Conservation (phyloP, 2,113 vertebrate genomes). For the Manacus vitellinus region DNA sequence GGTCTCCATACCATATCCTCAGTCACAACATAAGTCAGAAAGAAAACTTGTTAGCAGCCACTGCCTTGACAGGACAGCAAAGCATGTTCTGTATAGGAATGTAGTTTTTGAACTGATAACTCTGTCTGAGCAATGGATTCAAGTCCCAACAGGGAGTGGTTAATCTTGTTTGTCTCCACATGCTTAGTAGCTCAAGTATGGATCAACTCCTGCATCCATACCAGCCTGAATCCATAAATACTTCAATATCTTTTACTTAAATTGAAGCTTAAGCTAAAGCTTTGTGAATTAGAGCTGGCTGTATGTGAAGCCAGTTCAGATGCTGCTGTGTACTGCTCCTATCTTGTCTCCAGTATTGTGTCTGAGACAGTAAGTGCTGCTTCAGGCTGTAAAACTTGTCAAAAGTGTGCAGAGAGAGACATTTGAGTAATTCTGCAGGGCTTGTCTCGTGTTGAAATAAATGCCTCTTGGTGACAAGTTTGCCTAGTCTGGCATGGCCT, state of each 20-base stretch:
- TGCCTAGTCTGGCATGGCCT: not conserved
- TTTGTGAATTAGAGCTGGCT: not conserved
- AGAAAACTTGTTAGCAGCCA: not conserved
- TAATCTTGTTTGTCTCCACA: not conserved
- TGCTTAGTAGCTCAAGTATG: not conserved
- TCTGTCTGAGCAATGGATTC: not conserved
- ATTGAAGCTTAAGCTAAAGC: not conserved
- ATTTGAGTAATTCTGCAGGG: not conserved
- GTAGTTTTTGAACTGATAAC: not conserved
- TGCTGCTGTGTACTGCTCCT: not conserved
- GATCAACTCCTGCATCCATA: not conserved
- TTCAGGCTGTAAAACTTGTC: not conserved
- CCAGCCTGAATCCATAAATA: not conserved
- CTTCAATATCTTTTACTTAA: not conserved
- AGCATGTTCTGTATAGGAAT: not conserved
- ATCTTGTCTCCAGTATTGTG: not conserved
- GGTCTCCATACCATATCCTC: not conserved
- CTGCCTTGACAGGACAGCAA: not conserved
- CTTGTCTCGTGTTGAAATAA: not conserved
- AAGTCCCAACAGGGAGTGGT: rapidly evolving
- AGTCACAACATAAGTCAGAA: not conserved
- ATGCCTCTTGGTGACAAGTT: not conserved
- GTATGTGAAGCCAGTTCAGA: rapidly evolving
- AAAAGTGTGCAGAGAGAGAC: not conserved
- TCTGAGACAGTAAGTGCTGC: not conserved